Percentiles rank a stretch among this genome's conserved stretches.
Conservation (phyloP, 2,797 vertebrate genomes). For the Enteromius argenteus region DNA sequence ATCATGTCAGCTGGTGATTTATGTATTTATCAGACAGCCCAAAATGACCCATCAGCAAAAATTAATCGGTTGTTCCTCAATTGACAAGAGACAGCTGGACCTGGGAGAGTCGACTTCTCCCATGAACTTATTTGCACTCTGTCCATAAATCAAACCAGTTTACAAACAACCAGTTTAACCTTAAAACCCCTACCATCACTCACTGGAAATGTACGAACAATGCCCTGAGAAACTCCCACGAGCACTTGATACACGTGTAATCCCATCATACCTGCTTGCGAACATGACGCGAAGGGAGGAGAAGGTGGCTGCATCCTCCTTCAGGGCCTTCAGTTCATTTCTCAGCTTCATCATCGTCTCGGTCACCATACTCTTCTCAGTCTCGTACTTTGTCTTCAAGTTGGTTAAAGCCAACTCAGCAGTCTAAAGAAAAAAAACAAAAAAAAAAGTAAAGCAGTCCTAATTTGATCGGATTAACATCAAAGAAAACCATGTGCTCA, state of each 20-base stretch:
- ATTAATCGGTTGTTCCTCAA: not conserved
- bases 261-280: conserved; percentile 81
- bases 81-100: not conserved
- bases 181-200: not conserved
- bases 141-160: not conserved
- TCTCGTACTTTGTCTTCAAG: conserved; percentile 88
- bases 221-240: not conserved
- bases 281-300: conserved; percentile 88
- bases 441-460: not conserved
- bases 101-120: not conserved
- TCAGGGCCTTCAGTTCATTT: conserved; percentile 87
- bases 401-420: conserved; percentile 87
- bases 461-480: conserved; percentile 8
- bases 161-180: not conserved
- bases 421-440: conserved; percentile 71
- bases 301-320: conserved; percentile 89
- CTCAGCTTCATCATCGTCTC: conserved; percentile 88
- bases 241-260: conserved; percentile 3
- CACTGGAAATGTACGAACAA: not conserved
- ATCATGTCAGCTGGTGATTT: not conserved
- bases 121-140: not conserved
- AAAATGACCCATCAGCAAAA: not conserved
- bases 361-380: conserved; percentile 84
- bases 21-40: not conserved
- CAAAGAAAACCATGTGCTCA: not conserved